Percentiles rank a stretch among this genome's conserved stretches.
phyloP scores from a whole-genome alignment of 35 echinoderm and acorn worm genomes.

The Lytechinus pictus region DNA sequence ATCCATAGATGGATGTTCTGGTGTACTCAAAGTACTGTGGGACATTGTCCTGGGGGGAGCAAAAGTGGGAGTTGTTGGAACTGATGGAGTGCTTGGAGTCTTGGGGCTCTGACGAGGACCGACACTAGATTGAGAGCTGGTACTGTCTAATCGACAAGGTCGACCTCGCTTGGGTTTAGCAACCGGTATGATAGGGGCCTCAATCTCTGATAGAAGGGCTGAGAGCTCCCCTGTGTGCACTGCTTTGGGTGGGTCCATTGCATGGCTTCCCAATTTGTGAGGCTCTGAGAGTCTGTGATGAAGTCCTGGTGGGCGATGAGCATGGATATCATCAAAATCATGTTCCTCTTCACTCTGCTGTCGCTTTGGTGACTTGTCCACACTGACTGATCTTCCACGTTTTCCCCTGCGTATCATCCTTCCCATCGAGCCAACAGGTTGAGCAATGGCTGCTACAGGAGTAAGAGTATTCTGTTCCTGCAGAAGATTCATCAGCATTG shows the following conservation, averaged over 20 bases:
- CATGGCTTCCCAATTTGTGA: slow-evolving; percentile 45
- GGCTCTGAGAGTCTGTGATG: slow-evolving; percentile 44
- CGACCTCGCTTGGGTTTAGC: slow-evolving; percentile 50
- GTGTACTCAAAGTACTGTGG: slow-evolving; percentile 54
- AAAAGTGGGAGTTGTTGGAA: slow-evolving; percentile 63
- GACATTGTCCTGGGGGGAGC: slow-evolving; percentile 5
- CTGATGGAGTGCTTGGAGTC: slow-evolving; percentile 53
- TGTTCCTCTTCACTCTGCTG: slow-evolving; percentile 67
- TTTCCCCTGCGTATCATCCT: slow-evolving; percentile 15
- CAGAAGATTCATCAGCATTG: slow-evolving; percentile 93
- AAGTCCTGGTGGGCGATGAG: slow-evolving; percentile 28
- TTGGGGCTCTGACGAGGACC: slow-evolving; percentile 58
- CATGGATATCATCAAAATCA: slow-evolving; percentile 27
- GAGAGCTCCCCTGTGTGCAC: slow-evolving; percentile 63
- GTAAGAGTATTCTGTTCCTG: slow-evolving; percentile 72
- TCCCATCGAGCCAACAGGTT: slow-evolving; percentile 35
- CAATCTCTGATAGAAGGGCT: slow-evolving; percentile 59
- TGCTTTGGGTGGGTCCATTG: slow-evolving; percentile 54
- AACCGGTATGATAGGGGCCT: slow-evolving; percentile 43
- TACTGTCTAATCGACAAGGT: slow-evolving; percentile 69
- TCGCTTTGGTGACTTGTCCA: slow-evolving; percentile 72
- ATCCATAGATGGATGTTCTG: slow-evolving; percentile 54
- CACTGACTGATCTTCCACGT: slow-evolving; percentile 25
- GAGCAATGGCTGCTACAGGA: slow-evolving; percentile 36
- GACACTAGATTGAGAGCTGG: slow-evolving; percentile 69